Conservation (phyloP, 2,113 vertebrate genomes). For the Panthera leo region DNA sequence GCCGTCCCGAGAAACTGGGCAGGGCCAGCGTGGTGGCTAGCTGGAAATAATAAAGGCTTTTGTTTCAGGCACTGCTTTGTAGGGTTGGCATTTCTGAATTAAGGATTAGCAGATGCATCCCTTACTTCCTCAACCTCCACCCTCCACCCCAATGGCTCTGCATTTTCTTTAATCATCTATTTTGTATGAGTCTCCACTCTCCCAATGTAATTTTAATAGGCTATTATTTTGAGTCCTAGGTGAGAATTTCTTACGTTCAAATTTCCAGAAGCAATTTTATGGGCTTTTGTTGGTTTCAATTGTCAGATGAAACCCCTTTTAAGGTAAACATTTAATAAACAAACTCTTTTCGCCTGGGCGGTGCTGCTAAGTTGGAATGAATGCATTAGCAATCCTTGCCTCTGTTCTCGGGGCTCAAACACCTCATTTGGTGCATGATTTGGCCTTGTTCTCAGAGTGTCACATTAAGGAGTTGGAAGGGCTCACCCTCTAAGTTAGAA, state of each 20-base stretch:
- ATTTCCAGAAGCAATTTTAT: background rate
- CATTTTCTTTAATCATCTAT: background rate
- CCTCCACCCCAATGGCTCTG: background rate
- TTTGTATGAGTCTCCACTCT: background rate
- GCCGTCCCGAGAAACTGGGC: background rate
- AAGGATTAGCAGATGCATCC: background rate
- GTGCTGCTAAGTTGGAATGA: background rate
- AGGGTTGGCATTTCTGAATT: background rate
- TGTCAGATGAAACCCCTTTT: background rate
- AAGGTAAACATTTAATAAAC: conserved; percentile 14
- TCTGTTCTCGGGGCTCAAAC: background rate
- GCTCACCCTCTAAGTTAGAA: background rate
- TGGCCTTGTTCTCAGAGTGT: background rate
- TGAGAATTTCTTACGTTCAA: conserved; percentile 43
- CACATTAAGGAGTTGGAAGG: background rate
- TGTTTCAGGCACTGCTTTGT: background rate
- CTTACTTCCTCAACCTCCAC: background rate
- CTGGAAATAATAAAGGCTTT: background rate
- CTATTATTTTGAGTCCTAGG: background rate
- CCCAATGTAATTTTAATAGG: background rate
- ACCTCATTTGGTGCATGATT: background rate
- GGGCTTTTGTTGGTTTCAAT: background rate
- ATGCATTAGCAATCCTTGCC: background rate
- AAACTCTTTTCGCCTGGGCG: background rate
- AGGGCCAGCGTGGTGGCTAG: background rate